Evolutionary conservation across 2,797 vertebrate genomes (phyloP).

Genomic region (Margarornis squamiger): DNA sequence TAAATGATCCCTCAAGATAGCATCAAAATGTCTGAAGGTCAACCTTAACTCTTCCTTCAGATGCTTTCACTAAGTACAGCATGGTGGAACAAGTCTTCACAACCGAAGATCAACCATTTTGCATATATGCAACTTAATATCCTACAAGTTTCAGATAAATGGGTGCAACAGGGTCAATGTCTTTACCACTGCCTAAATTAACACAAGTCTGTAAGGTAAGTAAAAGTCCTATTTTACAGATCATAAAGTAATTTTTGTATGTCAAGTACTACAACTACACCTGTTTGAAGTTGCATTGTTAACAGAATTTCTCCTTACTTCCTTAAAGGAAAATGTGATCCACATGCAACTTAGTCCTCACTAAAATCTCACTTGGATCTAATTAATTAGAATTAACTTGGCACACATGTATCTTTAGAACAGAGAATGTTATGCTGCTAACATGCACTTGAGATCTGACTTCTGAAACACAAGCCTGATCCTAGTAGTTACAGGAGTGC

Average conservation of each 20-base stretch:
- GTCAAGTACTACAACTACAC: background rate
- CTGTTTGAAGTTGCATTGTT: background rate
- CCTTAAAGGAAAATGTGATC: background rate
- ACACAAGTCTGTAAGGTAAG: background rate
- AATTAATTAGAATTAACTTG: background rate
- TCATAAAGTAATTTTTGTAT: background rate
- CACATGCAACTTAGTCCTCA: background rate
- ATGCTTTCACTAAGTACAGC: background rate
- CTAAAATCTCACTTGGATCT: background rate
- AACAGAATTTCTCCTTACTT: background rate
- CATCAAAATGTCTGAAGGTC: background rate
- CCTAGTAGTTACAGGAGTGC: background rate
- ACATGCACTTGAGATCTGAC: background rate
- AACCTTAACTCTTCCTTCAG: background rate
- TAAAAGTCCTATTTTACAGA: background rate
- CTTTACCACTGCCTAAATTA: background rate
- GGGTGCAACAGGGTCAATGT: background rate
- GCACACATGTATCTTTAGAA: background rate
- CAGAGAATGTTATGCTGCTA: background rate
- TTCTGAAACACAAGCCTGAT: background rate
- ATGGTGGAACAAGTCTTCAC: background rate
- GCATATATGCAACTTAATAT: background rate
- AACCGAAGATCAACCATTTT: background rate
- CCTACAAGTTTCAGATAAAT: background rate
- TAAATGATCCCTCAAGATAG: background rate